Conservation (phyloP, 2,888 invertebrate species). For the Synergus laeviventris region DNA sequence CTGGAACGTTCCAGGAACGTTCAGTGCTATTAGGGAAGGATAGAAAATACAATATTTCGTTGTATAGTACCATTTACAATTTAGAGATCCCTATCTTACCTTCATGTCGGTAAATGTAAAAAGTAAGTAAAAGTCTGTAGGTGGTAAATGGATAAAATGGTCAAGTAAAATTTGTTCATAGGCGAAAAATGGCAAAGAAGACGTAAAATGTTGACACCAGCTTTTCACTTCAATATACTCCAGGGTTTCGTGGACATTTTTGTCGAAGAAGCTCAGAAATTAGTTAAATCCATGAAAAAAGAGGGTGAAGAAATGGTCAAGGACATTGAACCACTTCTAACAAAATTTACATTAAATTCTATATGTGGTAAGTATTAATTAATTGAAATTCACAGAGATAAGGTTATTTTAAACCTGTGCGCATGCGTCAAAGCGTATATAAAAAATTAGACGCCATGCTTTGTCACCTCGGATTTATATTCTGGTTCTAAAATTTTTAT, state of each 20-base stretch:
- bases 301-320: background rate
- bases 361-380: slow-evolving; percentile 11
- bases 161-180: slow-evolving; percentile 54
- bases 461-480: background rate
- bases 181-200: slow-evolving; percentile 69
- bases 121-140: background rate
- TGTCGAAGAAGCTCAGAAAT: slow-evolving; percentile 8
- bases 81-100: no score
- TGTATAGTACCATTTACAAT: background rate
- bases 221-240: slow-evolving; percentile 70
- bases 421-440: background rate
- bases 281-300: background rate
- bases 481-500: background rate
- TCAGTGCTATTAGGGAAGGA: no score
- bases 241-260: slow-evolving; percentile 62
- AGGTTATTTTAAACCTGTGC: no score
- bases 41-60: background rate
- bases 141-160: background rate
- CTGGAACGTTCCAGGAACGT: no score
- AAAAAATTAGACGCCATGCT: background rate
- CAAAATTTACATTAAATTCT: slow-evolving; percentile 21
- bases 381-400: background rate
- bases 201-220: slow-evolving; percentile 72
- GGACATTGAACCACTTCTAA: slow-evolving; percentile 18
- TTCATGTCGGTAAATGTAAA: no score